Base-by-base conservation (phyloP, 1,140 invertebrate genomes). In the Melipona quadrifasciata region DNA sequence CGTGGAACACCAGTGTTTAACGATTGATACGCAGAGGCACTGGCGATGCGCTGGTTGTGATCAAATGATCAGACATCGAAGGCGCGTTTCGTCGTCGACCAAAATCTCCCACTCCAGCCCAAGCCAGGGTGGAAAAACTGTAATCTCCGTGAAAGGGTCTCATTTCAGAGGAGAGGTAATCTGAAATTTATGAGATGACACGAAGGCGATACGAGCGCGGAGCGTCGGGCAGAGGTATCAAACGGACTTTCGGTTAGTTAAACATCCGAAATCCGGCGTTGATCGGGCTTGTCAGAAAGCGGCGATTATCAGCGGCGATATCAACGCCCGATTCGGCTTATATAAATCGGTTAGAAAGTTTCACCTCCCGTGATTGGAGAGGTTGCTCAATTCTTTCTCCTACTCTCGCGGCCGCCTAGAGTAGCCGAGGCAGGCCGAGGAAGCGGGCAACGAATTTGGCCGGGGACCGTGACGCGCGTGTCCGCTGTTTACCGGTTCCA, bases 401-500 rank as follows among this genome's bases (percentile, higher is more conserved):
- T 19, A 19, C 67, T 24, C 21, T 14, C 5, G 17, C 3, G 19
- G 6, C 17, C 24, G 21, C 19, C 24, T 34, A 72, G 64, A 24
- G n/a, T n/a, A n/a, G 75, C 75, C 27, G 0, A n/a, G n/a, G 1
- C 39, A 47, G 39, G 39, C 39, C n/a, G n/a, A 47, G 6, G 39
- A 8, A 47, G 34, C 55, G 19, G 14, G 82, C 58, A 64, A 78
- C 84, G 67, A 82, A 79, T 89, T 88, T 80, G 84, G 57, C 34
- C 47, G 55, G 57, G 65, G 70, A 82, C 39, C 47, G 58, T 80
- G 82, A 85, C 81, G 83, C 82, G 84, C 86, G 83, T 86, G 81
- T 85, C 12, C 39, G 39, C 70, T 74, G 82, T 86, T 87, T 90
- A 88, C 89, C 88, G 84, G 89, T 89, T 90, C 89, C 93, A 91